phyloP scores from a whole-genome alignment of 1,140 invertebrate genomes.

The Hycleus phaleratus region DNA sequence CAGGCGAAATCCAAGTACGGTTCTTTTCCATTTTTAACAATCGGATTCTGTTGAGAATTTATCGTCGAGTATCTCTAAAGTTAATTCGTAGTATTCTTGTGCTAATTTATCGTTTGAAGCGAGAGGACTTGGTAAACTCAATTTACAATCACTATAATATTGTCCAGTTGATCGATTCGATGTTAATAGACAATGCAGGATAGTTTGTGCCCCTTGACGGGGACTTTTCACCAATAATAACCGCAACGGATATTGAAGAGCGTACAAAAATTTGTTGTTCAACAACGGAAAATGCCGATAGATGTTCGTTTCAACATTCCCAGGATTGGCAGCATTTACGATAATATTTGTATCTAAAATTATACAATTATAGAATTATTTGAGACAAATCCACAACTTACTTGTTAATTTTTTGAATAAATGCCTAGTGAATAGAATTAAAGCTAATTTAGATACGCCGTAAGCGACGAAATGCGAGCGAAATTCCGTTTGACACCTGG shows the following conservation, averaged over 20 bases:
- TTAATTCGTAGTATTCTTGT: slow-evolving; percentile 31
- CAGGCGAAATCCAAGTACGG: slow-evolving; percentile 28
- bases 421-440: slow-evolving; percentile 34
- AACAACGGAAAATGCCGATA: slow-evolving; percentile 37
- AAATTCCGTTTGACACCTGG: slow-evolving; percentile 30
- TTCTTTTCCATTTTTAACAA: slow-evolving; percentile 24
- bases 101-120: slow-evolving; percentile 27
- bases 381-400: slow-evolving; percentile 1
- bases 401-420: slow-evolving; percentile 30
- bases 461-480: slow-evolving; percentile 34
- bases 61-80: slow-evolving; percentile 27
- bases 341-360: slow-evolving; percentile 34
- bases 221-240: slow-evolving; percentile 35
- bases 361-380: background rate
- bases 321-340: slow-evolving; percentile 40
- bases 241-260: slow-evolving; percentile 36
- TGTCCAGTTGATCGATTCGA: slow-evolving; percentile 34
- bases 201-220: slow-evolving; percentile 35
- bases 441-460: slow-evolving; percentile 34
- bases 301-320: slow-evolving; percentile 39
- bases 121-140: slow-evolving; percentile 23
- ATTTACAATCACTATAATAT: slow-evolving; percentile 35
- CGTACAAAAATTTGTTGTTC: slow-evolving; percentile 31
- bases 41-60: slow-evolving; percentile 32
- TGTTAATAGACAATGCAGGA: slow-evolving; percentile 35